Base-by-base conservation (phyloP, 2,888 invertebrate species). In the Charanyca ferruginea region DNA sequence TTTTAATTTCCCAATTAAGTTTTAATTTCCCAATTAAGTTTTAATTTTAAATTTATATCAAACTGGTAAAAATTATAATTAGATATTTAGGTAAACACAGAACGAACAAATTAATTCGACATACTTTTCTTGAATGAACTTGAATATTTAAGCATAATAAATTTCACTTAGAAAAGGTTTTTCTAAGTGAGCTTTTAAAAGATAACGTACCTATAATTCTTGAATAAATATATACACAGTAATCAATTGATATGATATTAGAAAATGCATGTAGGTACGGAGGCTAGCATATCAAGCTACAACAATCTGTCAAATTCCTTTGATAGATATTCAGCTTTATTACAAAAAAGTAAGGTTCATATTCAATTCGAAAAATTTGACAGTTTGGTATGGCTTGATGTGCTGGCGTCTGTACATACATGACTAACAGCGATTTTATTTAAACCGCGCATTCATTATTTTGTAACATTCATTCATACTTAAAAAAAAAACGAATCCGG, bases 91-190 rank as follows among this genome's bases (percentile, higher is more conserved):
- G 9, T 32, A 32, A 32, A 38, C 22, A 58, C 6, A 16, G 54
- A 47, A 28, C 13, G 38, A 57, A 54, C 11, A 61, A 64, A 73
- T 45, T 53, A 54, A 48, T 55, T 57, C 16, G 42, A 44, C 53
- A 66, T 67, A 59, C 66, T 65, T 67, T 72, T 66, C 35, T 58
- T 62, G 78, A 76, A 77, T 86, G 77, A 86, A 85, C 83, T 85
- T 85, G 76, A 76, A 81, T 84, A 69, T 75, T 79, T 78, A 73
- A 82, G 70, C 68, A 47, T 32, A 38, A 42, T 73, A 68, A 73
- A 79, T 82, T n/a, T n/a, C n/a, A n/a, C n/a, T n/a, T n/a, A n/a
- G n/a, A n/a, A n/a, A n/a, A n/a, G n/a, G n/a, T n/a, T n/a, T n/a
- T n/a, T n/a, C n/a, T n/a, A n/a, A n/a, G n/a, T n/a, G n/a, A n/a